Conservation (phyloP, 2,888 invertebrate species). For the Pinctada fucata region DNA sequence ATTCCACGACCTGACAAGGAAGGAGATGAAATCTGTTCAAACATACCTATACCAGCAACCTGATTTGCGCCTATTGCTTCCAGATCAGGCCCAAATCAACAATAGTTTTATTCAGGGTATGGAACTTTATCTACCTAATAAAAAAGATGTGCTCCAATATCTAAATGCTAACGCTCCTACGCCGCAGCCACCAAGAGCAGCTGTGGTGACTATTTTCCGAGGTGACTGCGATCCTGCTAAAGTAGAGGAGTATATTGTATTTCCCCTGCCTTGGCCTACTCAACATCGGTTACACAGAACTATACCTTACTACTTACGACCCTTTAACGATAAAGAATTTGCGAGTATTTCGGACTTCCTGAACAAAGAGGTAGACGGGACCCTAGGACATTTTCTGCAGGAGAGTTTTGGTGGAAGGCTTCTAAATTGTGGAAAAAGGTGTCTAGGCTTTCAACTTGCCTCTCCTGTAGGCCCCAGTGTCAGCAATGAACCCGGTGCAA, state of each 20-base stretch:
- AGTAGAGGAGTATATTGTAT: conserved; percentile 61
- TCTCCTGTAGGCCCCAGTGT: conserved; percentile 48
- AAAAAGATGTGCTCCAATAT: conserved; percentile 45
- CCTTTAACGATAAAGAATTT: conserved; percentile 48
- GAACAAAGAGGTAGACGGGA: conserved; percentile 31
- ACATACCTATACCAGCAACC: conserved; percentile 39
- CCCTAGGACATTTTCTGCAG: conserved; percentile 47
- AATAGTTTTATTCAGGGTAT: conserved; percentile 46
- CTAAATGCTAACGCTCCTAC: conserved; percentile 38
- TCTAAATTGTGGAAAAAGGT: conserved; percentile 34
- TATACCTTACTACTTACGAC: conserved; percentile 53
- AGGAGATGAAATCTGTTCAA: conserved; percentile 33
- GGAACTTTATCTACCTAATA: conserved; percentile 57
- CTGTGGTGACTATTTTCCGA: conserved; percentile 58
- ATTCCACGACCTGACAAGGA: conserved; percentile 36
- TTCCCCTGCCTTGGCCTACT: conserved; percentile 54
- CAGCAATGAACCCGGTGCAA: conserved; percentile 36
- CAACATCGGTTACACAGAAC: conserved; percentile 39
- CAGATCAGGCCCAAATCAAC: conserved; percentile 30
- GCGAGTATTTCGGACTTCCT: conserved; percentile 23
- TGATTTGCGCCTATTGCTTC: conserved; percentile 33
- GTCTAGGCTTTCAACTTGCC: conserved; percentile 33
- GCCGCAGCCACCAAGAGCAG: conserved; percentile 49
- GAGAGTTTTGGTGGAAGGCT: conserved; percentile 48
- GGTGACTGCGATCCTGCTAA: conserved; percentile 55